Base-by-base conservation (phyloP, 2,888 invertebrate species). In the Eupithecia pulchellata region DNA sequence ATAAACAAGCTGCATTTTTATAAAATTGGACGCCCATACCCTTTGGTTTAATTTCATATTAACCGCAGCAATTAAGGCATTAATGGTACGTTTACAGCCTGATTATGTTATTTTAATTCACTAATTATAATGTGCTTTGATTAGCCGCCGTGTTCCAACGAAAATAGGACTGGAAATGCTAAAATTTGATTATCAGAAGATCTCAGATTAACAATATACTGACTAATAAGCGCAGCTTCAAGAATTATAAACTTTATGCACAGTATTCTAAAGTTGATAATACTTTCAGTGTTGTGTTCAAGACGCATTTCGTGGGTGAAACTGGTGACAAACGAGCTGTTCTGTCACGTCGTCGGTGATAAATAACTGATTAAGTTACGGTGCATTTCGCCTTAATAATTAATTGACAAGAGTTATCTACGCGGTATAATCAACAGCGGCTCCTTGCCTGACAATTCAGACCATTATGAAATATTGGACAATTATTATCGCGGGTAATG, bases 331-430 rank as follows among this genome's bases (percentile, higher is more conserved):
- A 93, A 93, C 88, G 92, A 90, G 89, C 86, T 84, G 84, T 85
- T 86, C 88, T 91, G 92, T 91, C 92, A 87, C 90, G 89, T 84
- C 85, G 82, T 84, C 85, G 82, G 88, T 92, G 92, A 94, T 94
- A 93, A 93, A 93, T 93, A 92, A 91, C 93, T 92, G 92, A 93
- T 93, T 92, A 89, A 91, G 89, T 92, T 93, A 91, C 92, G 89
- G 87, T 89, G 87, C 88, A 89, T 92, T 92, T 92, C 89, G 89
- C 89, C 80, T 88, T 90, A 85, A 91, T 91, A 91, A 93, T 92
- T 93, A 93, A 92, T 91, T 89, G 90, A 90, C 89, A 88, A 84
- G 84, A 83, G 86, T 85, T 91, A 92, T 91, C 89, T 88, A 82
- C 84, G 85, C 83, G 84, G 83, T 81, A 83, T 86, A 86, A 64